Evolutionary conservation across 2,888 invertebrate species (phyloP).

Genomic region (Nephrotoma guestfalica): DNA sequence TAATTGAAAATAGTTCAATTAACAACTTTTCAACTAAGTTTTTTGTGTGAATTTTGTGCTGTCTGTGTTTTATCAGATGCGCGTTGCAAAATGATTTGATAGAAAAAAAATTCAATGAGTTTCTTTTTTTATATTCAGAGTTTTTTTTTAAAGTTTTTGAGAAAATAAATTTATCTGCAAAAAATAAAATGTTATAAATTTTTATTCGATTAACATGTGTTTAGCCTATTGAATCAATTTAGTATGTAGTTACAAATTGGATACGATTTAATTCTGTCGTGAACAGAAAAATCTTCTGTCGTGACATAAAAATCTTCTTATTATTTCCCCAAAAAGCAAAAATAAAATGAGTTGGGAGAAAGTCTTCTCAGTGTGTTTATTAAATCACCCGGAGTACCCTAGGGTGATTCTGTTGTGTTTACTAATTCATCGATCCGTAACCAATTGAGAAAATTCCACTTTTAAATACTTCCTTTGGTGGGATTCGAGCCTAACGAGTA

Average conservation of each 20-base stretch:
- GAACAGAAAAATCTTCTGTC: too few species aligned
- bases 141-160: not conserved
- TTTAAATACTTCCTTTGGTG: too few species aligned
- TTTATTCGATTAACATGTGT: not conserved
- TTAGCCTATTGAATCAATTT: not conserved
- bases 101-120: not conserved
- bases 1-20: not conserved
- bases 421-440: too few species aligned
- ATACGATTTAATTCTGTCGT: not conserved
- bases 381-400: too few species aligned
- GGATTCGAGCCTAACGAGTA: too few species aligned
- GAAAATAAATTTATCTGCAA: not conserved
- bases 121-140: not conserved
- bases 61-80: not conserved
- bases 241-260: not conserved
- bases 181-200: not conserved
- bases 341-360: too few species aligned
- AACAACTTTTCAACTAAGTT: not conserved
- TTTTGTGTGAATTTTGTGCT: not conserved
- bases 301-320: too few species aligned
- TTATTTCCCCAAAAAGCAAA: too few species aligned
- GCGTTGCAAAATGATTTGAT: not conserved
- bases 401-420: too few species aligned
- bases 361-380: too few species aligned
- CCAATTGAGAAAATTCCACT: too few species aligned